Base-by-base conservation (phyloP, 2,888 invertebrate genomes). In the Harpalus rufipes region DNA sequence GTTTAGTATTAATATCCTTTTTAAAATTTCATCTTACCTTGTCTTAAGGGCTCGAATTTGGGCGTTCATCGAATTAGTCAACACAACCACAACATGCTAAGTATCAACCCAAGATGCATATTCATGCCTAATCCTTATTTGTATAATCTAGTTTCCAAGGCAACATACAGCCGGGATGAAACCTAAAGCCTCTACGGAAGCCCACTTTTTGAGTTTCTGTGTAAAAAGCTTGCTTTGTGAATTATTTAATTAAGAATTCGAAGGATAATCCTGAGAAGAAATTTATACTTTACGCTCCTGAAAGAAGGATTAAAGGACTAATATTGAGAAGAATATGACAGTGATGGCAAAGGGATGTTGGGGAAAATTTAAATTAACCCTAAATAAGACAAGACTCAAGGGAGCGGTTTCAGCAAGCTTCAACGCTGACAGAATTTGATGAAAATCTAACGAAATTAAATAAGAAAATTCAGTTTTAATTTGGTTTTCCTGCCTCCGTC, bases 181-280 rank as follows among this genome's bases (percentile, higher is more conserved):
- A 7, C 8, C 72, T 44, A 74, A 74, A 74, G 72, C 44, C 21
- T n/a, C 68, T 14, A 6, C 41, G 14, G 41, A 39, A 68, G 68
- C 44, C 8, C 10, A 41, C 72, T 74, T 41, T 74, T 74, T 74
- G 72, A 44, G 41, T 16, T 44, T 74, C 16, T 18, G 41, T 44
- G 72, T 74, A 79, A 79, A 59, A 58, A 59, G 79, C 59, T n/a
- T 61, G 59, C 59, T 79, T 78, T 59, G 79, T 79, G 79, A 79
- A 79, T 79, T 79, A 79, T 79, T 79, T 79, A 79, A 79, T 58
- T 79, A 79, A 25, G 58, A 79, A 58, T 58, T 79, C 79, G 61
- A n/a, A 78, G 72, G 72, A 74, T 74, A 74, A 74, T 74, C 72
- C 44, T 16, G 72, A 7, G 72, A 74, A 74, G 51, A 68, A 68